Percentiles rank a stretch among this genome's conserved stretches.
These are phyloP conservation scores for Acrocyrtus sp. DNA, from an alignment of 2,888 invertebrate genomes.

Conservation along the genomic window DNA sequence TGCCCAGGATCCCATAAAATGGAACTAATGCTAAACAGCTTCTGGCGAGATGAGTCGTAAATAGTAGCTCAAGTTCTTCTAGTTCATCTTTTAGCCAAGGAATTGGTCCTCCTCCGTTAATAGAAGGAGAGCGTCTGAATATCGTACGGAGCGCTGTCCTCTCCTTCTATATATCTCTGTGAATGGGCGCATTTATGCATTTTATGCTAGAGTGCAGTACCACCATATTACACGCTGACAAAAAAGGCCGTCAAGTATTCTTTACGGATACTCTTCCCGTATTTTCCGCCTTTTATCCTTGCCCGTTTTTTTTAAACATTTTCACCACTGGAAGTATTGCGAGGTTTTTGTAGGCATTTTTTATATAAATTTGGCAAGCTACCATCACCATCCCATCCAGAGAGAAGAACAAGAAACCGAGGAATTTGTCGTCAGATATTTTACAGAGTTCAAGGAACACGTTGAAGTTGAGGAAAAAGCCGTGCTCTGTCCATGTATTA, in stretches of 20 bases:
- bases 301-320: too few species aligned
- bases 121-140: too few species aligned
- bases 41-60: conserved; percentile 50
- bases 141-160: too few species aligned
- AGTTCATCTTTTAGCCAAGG: conserved; percentile 13
- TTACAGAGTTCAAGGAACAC: too few species aligned
- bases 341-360: too few species aligned
- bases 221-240: conserved; percentile 12
- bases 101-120: too few species aligned
- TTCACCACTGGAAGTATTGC: conserved; percentile 3
- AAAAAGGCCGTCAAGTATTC: conserved; percentile 14
- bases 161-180: neutral
- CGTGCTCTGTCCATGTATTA: too few species aligned
- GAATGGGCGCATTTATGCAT: conserved; percentile 7
- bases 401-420: too few species aligned
- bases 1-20: conserved; percentile 49
- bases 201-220: conserved; percentile 13
- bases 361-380: too few species aligned
- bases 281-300: conserved; percentile 24
- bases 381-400: too few species aligned
- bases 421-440: too few species aligned
- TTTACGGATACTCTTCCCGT: conserved; percentile 24
- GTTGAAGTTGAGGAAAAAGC: too few species aligned
- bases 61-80: conserved; percentile 18
- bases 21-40: conserved; percentile 51